A percentile compares a stretch with the other conserved stretches of the same genome.
Evolutionary conservation across 2,888 invertebrate genomes (phyloP).

Genomic region (Parasteatoda lunata): DNA sequence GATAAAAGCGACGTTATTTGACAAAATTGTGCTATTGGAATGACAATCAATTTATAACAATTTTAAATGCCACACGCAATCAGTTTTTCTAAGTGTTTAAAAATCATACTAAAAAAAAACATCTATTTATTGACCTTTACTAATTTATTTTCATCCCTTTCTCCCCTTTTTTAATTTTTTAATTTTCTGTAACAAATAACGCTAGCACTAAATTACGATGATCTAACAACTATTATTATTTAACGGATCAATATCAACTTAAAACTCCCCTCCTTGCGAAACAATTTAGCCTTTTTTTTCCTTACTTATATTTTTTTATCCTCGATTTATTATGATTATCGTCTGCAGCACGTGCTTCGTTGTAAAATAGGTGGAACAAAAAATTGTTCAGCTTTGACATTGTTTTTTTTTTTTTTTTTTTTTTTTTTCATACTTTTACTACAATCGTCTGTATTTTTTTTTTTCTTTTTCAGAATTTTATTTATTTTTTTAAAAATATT

Average conservation of each 20-base stretch:
- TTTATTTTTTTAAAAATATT: slow-evolving; percentile 4
- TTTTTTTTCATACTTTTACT: neutral
- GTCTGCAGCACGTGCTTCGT: slow-evolving; percentile 45
- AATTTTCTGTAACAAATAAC: slow-evolving; percentile 9
- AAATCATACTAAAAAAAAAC: too few relatives aligned
- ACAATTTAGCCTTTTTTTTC: neutral
- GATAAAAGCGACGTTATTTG: too few relatives aligned
- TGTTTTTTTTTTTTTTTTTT: neutral
- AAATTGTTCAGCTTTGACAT: neutral
- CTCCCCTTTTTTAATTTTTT: neutral
- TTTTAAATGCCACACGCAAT: too few relatives aligned
- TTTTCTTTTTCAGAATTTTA: neutral
- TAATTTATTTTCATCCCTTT: too few relatives aligned
- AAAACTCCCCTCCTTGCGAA: neutral
- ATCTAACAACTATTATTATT: slow-evolving; percentile 28
- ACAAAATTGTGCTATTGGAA: too few relatives aligned
- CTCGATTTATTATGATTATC: slow-evolving; percentile 12
- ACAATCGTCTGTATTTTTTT: neutral
- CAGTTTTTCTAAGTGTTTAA: too few relatives aligned
- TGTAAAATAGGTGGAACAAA: slow-evolving; percentile 33
- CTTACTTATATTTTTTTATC: neutral
- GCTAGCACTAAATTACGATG: slow-evolving; percentile 45
- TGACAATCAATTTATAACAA: too few relatives aligned
- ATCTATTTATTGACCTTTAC: too few relatives aligned
- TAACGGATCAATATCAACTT: slow-evolving; percentile 38